Conservation (phyloP, 2,888 invertebrate genomes). For the Apamea sordens region DNA sequence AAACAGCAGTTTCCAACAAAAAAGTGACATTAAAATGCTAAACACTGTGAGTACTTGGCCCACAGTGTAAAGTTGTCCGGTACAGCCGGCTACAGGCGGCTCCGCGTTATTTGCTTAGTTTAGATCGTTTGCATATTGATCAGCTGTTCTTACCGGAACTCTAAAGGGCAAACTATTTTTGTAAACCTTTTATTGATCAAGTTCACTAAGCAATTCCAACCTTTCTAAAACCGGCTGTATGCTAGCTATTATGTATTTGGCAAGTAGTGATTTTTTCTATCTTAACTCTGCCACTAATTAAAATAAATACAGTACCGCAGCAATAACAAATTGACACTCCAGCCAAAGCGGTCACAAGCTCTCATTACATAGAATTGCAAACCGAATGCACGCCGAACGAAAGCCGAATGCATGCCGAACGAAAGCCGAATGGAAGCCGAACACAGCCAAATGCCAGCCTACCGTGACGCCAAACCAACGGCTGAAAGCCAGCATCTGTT, state of each 20-base stretch:
- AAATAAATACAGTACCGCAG: background rate
- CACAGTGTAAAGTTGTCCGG: constrained; percentile 41
- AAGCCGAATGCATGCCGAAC: background rate
- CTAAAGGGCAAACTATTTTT: constrained; percentile 38
- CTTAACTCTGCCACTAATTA: background rate
- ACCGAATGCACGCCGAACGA: background rate
- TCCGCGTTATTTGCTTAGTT: constrained; percentile 21
- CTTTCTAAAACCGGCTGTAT: background rate
- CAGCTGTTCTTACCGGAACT: background rate
- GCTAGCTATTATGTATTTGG: background rate
- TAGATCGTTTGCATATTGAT: constrained; percentile 51
- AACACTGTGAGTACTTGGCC: constrained; percentile 37
- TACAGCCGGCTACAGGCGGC: constrained; percentile 9
- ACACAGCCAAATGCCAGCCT: background rate
- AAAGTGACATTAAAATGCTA: constrained; percentile 50
- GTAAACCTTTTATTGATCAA: constrained; percentile 14
- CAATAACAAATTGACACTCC: background rate
- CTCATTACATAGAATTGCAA: constrained; percentile 5
- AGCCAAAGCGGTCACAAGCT: background rate
- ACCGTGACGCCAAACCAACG: background rate
- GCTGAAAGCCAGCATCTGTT: constrained; percentile 17
- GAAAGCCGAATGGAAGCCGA: constrained; percentile 15
- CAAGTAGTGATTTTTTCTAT: background rate
- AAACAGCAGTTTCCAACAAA: constrained; percentile 44
- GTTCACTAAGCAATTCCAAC: background rate